Conservation (phyloP, 2,797 vertebrate genomes). For the Trematomus bernacchii region DNA sequence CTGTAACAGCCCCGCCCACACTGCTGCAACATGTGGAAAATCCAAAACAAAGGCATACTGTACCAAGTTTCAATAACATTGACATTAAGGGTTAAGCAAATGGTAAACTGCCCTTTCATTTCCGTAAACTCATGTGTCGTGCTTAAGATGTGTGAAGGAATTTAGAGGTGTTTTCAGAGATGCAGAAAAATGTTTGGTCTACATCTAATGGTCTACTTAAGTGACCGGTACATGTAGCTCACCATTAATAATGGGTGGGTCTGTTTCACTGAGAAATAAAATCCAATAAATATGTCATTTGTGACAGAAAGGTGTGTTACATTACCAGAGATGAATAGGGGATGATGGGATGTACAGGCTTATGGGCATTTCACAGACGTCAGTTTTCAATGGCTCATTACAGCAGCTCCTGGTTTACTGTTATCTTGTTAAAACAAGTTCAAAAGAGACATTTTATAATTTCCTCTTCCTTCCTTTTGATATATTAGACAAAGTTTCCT, state of each 20-base stretch:
- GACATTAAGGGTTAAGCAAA: no score
- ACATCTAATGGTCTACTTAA: not conserved
- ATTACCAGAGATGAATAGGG: not conserved
- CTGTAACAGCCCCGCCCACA: no score
- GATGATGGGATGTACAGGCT: not conserved
- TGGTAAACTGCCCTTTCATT: not conserved
- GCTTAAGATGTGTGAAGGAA: not conserved
- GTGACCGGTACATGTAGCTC: not conserved
- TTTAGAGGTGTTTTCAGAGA: not conserved
- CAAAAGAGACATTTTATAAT: not conserved
- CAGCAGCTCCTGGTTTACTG: not conserved
- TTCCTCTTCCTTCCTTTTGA: not conserved
- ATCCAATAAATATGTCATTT: not conserved
- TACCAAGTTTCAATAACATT: not conserved
- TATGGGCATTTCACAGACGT: not conserved
- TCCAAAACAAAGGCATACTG: not conserved
- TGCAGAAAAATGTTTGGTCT: not conserved
- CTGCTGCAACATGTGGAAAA: not conserved
- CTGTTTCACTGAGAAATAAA: not conserved
- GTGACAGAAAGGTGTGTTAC: not conserved
- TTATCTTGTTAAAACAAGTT: not conserved
- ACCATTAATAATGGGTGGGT: not conserved
- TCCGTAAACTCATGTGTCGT: not conserved
- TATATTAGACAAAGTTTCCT: not conserved
- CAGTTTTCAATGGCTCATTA: not conserved